Conservation (phyloP, 2,113 vertebrate genomes). For the Lasiurus cinereus region DNA sequence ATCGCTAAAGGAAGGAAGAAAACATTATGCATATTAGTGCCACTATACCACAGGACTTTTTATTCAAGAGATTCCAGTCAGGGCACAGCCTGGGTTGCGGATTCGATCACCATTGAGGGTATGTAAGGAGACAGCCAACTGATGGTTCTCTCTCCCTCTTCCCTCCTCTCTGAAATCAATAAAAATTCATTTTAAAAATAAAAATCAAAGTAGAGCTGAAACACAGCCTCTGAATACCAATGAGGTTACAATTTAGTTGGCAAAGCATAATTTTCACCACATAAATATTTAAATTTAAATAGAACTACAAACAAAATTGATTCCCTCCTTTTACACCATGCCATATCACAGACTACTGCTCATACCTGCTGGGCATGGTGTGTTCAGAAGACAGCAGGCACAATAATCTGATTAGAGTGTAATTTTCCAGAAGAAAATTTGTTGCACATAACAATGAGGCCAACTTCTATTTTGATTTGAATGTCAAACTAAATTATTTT, state of each 20-base stretch:
- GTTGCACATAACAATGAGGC: conserved; percentile 29
- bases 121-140: too few relatives aligned
- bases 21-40: conserved; percentile 55
- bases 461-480: conserved; percentile 57
- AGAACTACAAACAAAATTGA: conserved; percentile 59
- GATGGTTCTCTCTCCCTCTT: too few relatives aligned
- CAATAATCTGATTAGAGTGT: background rate
- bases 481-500: conserved; percentile 56
- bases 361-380: background rate
- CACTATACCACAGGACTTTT: background rate
- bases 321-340: conserved; percentile 2
- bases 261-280: conserved; percentile 13
- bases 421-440: conserved; percentile 31
- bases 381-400: conserved; percentile 61
- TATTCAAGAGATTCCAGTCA: conserved; percentile 18
- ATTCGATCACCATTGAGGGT: too few relatives aligned
- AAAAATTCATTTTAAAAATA: background rate
- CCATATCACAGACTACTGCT: conserved; percentile 21
- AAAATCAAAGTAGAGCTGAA: conserved; percentile 42
- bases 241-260: background rate
- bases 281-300: conserved; percentile 61
- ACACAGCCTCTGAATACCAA: conserved; percentile 12
- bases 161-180: too few relatives aligned
- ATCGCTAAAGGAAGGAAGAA: conserved; percentile 89
- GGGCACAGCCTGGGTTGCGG: too few relatives aligned